Base-by-base conservation (phyloP, 2,797 vertebrate genomes). In the Pelobates cultripes region DNA sequence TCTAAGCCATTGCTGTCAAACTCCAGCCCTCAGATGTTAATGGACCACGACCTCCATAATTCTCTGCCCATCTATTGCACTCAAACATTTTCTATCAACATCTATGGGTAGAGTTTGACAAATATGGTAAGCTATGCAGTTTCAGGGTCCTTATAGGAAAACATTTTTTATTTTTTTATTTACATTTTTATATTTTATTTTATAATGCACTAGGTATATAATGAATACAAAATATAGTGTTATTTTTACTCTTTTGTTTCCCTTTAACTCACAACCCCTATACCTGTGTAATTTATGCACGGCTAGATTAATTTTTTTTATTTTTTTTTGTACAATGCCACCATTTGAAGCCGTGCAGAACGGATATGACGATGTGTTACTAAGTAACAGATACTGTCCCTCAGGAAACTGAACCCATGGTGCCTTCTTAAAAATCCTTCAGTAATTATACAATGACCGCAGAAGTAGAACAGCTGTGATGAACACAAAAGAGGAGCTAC, bases 361-460 rank as follows among this genome's bases (percentile, higher is more conserved):
- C 82, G 77, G 84, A 90, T 76, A 71, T 83, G 87, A 85, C 84
- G 45, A 17, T 42, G 55, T 0, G 85, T 91, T 91, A 90, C 88
- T 85, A 86, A 83, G 90, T 88, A 90, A 92, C 89, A 81, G 80
- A 64, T 87, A 14, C 90, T 93, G 86, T 85, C 90, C 90, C 73
- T 87, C 87, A 89, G 80, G 91, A 92, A 85, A 0, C 70, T 3
- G 87, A 86, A 86, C 88, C 86, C 86, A 43, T 63, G 71, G 74
- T 5, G 76, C 79, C 84, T 75, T 73, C 75, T 70, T 75, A 82
- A 42, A 88, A 75, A 89, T 71, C 67, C 72, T 66, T 86, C 87
- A 60, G 70, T 47, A 41, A 51, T 86, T n/a, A 3, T 66, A 84
- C 87, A 80, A 41, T 64, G 67, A 66, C 70, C 70, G 28, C 77